Evolutionary conservation across 2,888 invertebrate genomes (phyloP).

Genomic region (Sphinx pinastri): DNA sequence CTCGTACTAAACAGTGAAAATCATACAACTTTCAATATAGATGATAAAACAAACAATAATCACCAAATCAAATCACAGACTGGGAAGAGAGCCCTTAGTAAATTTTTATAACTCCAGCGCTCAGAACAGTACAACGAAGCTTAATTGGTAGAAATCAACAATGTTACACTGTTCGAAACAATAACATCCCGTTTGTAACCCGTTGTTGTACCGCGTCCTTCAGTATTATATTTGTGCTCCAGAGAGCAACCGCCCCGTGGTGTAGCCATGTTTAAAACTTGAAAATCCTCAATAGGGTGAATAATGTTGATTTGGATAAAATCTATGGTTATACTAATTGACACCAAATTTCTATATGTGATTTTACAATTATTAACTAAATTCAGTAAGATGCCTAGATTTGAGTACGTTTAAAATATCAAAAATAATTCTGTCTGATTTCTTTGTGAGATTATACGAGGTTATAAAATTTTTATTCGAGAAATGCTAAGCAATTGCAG

Average conservation of each 20-base stretch:
- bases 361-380: background rate
- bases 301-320: background rate
- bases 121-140: conserved; percentile 13
- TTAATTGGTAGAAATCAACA: conserved; percentile 28
- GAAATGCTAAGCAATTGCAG: too few species aligned
- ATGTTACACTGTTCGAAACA: conserved; percentile 32
- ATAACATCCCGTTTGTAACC: conserved; percentile 54
- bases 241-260: conserved; percentile 21
- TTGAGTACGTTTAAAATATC: too few species aligned
- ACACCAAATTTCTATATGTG: background rate
- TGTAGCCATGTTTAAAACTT: background rate
- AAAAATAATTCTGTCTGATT: too few species aligned
- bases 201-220: conserved; percentile 55
- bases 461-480: too few species aligned
- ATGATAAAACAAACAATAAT: background rate
- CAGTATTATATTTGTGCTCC: conserved; percentile 32
- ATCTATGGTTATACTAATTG: too few species aligned
- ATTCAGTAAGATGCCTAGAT: too few species aligned
- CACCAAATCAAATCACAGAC: background rate
- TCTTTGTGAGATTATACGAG: too few species aligned
- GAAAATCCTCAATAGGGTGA: background rate
- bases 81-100: conserved; percentile 13
- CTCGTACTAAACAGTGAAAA: too few species aligned
- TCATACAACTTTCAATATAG: too few species aligned
- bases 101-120: conserved; percentile 3